Evolutionary conservation across 1,140 invertebrate genomes (phyloP).

Genomic region (Cherax quadricarinatus): DNA sequence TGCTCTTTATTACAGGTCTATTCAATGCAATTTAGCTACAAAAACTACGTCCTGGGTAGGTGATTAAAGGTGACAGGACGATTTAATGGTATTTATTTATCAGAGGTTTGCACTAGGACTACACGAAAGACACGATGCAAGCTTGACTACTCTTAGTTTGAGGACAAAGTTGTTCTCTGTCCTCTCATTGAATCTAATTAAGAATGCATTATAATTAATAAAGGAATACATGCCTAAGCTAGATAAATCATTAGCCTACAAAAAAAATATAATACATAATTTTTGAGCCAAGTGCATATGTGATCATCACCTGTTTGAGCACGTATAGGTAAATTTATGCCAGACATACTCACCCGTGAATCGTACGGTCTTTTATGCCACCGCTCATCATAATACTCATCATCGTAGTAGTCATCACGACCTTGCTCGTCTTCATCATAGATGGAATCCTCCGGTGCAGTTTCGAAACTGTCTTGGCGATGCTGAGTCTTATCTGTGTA

Average conservation of each 20-base stretch:
- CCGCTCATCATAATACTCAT: slow-evolving; percentile 61
- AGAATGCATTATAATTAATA: slow-evolving; percentile 44
- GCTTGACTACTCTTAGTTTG: slow-evolving; percentile 24
- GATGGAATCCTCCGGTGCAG: slow-evolving; percentile 69
- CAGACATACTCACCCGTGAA: not conserved
- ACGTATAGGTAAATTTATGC: not conserved
- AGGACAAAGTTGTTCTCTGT: slow-evolving; percentile 18
- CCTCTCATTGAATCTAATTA: not conserved
- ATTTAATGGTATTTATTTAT: slow-evolving; percentile 36
- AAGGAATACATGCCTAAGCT: slow-evolving; percentile 51
- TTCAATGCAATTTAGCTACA: slow-evolving; percentile 50
- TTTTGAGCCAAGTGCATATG: slow-evolving; percentile 16
- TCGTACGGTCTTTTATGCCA: slow-evolving; percentile 27
- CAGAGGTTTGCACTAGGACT: slow-evolving; percentile 34
- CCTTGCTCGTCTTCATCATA: slow-evolving; percentile 61
- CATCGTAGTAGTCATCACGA: slow-evolving; percentile 67
- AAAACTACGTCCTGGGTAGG: slow-evolving; percentile 38
- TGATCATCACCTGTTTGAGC: slow-evolving; percentile 28
- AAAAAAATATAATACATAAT: slow-evolving; percentile 17
- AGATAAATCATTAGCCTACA: slow-evolving; percentile 43
- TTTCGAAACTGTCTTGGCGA: slow-evolving; percentile 72
- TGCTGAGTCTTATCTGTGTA: slow-evolving; percentile 69
- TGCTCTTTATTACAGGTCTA: slow-evolving; percentile 29
- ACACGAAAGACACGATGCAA: slow-evolving; percentile 56
- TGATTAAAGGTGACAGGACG: slow-evolving; percentile 22